Percentiles rank a stretch among this genome's conserved stretches.
Conservation (phyloP, 2,113 vertebrate species). For the Bubalus kerabau region DNA sequence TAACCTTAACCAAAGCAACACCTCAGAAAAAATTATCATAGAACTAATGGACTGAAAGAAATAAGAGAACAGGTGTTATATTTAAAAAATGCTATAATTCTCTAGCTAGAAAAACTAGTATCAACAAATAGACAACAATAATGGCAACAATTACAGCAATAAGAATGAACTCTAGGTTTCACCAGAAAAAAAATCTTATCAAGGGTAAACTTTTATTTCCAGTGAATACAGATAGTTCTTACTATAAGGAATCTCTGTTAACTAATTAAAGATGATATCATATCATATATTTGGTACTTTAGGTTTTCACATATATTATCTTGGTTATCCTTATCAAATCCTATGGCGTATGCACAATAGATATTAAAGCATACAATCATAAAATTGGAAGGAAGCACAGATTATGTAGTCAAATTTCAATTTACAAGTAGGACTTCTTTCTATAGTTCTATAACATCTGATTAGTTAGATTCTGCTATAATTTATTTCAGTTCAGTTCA, state of each 20-base stretch:
- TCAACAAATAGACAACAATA: not conserved
- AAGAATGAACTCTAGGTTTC: not conserved
- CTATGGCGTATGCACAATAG: not conserved
- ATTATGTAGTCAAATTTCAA: not conserved
- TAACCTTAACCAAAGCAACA: slow-evolving; percentile 29
- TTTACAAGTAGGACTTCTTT: not conserved
- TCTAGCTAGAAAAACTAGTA: not conserved
- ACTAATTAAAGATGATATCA: not conserved
- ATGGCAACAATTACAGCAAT: not conserved
- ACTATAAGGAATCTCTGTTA: not conserved
- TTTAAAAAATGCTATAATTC: not conserved
- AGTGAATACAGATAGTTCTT: not conserved
- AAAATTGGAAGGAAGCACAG: not conserved
- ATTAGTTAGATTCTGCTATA: not conserved
- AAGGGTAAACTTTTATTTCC: not conserved
- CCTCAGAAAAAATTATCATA: slow-evolving; percentile 31
- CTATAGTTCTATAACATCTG: not conserved
- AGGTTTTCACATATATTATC: slow-evolving; percentile 19
- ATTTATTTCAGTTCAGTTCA: not conserved
- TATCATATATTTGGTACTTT: not conserved
- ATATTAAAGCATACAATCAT: slow-evolving; percentile 18
- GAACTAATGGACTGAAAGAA: slow-evolving; percentile 8
- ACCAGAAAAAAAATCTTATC: not conserved
- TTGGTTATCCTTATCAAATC: not conserved
- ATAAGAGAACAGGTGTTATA: not conserved